phyloP scores from a whole-genome alignment of 2,113 vertebrate genomes.

The Aphelocoma coerulescens region DNA sequence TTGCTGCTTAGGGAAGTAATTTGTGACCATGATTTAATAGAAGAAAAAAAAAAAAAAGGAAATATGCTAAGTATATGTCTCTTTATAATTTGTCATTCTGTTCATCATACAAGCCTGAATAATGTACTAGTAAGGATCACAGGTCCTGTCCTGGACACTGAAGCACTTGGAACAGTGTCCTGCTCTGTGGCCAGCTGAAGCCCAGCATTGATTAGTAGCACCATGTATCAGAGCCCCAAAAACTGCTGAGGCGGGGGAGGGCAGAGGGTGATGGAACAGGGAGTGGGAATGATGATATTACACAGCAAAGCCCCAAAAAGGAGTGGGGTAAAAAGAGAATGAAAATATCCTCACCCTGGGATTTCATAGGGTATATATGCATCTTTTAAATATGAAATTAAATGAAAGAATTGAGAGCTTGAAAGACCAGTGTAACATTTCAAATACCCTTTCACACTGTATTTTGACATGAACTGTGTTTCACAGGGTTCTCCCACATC shows the following conservation, averaged over 20 bases:
- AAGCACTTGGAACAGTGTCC: not conserved
- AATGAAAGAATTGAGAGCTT: not conserved
- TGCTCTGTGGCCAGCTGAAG: not conserved
- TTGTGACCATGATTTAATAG: not conserved
- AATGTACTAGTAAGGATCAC: not conserved
- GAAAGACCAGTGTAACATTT: not conserved
- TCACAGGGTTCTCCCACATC: not conserved
- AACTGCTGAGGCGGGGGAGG: not conserved
- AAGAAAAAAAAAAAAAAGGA: too few species aligned
- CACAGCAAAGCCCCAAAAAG: not conserved
- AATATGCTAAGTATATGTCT: not conserved
- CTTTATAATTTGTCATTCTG: not conserved
- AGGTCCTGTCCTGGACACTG: not conserved
- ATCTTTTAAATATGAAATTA: not conserved
- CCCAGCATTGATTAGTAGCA: not conserved
- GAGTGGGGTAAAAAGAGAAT: not conserved
- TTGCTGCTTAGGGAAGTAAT: not conserved
- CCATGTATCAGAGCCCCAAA: not conserved
- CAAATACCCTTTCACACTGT: not conserved
- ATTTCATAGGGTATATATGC: not conserved
- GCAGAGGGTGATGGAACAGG: not conserved
- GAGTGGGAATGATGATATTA: not conserved
- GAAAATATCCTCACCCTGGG: not conserved
- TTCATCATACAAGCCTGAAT: not conserved
- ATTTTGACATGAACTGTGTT: not conserved